phyloP scores from a whole-genome alignment of 2,113 vertebrate species.

The Pachypanchax playfairii region DNA sequence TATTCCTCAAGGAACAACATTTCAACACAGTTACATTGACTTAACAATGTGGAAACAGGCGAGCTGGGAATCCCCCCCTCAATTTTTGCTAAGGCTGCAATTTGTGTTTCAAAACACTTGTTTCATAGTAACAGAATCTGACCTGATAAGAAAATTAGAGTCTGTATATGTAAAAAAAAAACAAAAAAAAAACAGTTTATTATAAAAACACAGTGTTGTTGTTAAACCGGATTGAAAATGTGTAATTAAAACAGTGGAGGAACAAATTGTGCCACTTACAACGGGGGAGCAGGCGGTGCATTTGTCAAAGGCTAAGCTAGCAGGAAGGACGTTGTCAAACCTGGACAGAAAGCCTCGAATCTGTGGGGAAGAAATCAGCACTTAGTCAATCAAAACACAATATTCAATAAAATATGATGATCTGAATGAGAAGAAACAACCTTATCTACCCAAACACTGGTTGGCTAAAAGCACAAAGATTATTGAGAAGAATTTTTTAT shows the following conservation, averaged over 20 bases:
- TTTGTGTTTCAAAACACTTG: conserved; percentile 50
- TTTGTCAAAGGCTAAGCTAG: conserved; percentile 97
- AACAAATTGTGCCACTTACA: conserved; percentile 79
- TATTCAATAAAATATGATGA: background rate
- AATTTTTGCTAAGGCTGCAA: conserved; percentile 52
- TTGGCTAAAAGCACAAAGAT: background rate
- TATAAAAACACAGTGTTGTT: background rate
- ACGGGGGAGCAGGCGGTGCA: conserved; percentile 95
- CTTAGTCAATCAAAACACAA: background rate
- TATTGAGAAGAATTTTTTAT: background rate
- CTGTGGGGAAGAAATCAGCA: conserved; percentile 66
- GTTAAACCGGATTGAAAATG: background rate
- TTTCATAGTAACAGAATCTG: conserved; percentile 15
- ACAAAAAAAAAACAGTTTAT: conserved; percentile 1
- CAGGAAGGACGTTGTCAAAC: conserved; percentile 97
- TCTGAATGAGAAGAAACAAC: background rate
- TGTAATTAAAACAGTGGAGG: background rate
- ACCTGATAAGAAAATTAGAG: conserved; percentile 30
- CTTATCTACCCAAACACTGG: background rate
- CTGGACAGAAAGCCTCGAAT: conserved; percentile 97
- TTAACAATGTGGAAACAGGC: conserved; percentile 48
- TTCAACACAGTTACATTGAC: conserved; percentile 59
- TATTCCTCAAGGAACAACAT: conserved; percentile 62
- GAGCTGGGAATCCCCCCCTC: conserved; percentile 63
- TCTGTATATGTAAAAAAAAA: background rate